Percentiles rank a stretch among this genome's conserved stretches.
Conservation (phyloP, 2,113 vertebrate genomes). For the Leptobrachium leishanense region DNA sequence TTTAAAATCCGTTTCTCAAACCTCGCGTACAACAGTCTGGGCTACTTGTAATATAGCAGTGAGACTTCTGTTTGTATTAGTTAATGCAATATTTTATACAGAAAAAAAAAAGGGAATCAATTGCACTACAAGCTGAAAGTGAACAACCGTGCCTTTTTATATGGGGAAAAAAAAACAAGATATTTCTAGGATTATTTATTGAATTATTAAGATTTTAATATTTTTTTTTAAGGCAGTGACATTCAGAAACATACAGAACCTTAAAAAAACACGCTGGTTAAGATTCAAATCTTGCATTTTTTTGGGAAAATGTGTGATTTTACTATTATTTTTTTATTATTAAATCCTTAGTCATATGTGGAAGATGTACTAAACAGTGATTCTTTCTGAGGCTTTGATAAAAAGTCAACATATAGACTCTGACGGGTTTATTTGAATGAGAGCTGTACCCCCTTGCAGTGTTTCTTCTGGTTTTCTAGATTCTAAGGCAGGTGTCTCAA, state of each 20-base stretch:
- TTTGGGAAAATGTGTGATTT: background rate
- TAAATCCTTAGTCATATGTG: no score
- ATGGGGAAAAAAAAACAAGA: slow-evolving; percentile 51
- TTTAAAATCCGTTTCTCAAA: slow-evolving; percentile 3
- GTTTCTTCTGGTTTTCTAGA: no score
- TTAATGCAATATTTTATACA: slow-evolving; percentile 52
- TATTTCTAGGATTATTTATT: slow-evolving; percentile 43
- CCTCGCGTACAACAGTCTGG: slow-evolving; percentile 38
- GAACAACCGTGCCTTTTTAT: slow-evolving; percentile 59
- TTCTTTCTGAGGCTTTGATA: no score
- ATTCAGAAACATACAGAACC: slow-evolving; percentile 19
- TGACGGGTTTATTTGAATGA: no score
- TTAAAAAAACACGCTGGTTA: background rate
- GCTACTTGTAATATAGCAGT: slow-evolving; percentile 50
- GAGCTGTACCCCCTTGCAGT: no score
- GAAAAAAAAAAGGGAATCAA: slow-evolving; percentile 64
- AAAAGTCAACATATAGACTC: no score
- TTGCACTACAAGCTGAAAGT: slow-evolving; percentile 65
- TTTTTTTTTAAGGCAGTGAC: background rate
- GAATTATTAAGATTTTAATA: slow-evolving; percentile 35
- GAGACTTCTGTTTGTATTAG: slow-evolving; percentile 48
- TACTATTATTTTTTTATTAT: no score
- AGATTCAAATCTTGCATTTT: background rate
- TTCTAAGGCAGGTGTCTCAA: no score
- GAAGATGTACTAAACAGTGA: no score